phyloP scores from a whole-genome alignment of 2,113 vertebrate species.

The Solea solea region DNA sequence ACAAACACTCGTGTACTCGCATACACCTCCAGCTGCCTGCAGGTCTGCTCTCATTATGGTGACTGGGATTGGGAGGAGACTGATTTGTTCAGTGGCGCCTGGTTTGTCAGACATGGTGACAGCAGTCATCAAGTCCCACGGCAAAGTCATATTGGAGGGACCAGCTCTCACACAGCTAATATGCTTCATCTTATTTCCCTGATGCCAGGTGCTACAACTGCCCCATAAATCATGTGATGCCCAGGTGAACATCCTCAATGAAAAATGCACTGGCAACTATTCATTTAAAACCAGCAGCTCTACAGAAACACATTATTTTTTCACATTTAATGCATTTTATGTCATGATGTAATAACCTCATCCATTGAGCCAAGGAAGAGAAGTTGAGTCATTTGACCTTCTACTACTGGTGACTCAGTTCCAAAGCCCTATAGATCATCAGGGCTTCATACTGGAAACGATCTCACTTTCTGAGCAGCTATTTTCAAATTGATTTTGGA shows the following conservation, averaged over 20 bases:
- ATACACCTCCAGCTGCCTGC: slow-evolving; percentile 47
- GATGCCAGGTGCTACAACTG: slow-evolving; percentile 33
- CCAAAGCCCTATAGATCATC: slow-evolving; percentile 29
- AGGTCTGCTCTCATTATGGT: slow-evolving; percentile 72
- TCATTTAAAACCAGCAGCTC: neutral
- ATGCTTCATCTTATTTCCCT: slow-evolving; percentile 59
- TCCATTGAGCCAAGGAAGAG: neutral
- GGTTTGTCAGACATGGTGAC: slow-evolving; percentile 68
- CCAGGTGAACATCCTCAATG: slow-evolving; percentile 31
- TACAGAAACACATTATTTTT: neutral
- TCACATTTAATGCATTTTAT: slow-evolving; percentile 21
- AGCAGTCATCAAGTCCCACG: slow-evolving; percentile 59
- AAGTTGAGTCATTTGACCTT: slow-evolving; percentile 12
- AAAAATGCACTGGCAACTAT: neutral
- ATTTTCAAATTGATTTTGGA: slow-evolving; percentile 46
- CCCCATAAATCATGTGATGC: slow-evolving; percentile 27
- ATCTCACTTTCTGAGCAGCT: slow-evolving; percentile 25
- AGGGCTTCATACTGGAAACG: slow-evolving; percentile 23
- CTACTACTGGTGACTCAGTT: slow-evolving; percentile 12
- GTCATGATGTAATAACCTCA: slow-evolving; percentile 13
- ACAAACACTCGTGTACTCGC: slow-evolving; percentile 11
- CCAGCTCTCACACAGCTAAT: slow-evolving; percentile 42
- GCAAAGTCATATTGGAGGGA: slow-evolving; percentile 49
- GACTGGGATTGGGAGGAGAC: slow-evolving; percentile 65
- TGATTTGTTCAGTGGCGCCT: slow-evolving; percentile 65